Conservation (phyloP, 2,113 vertebrate genomes). For the Hiodon alosoides region DNA sequence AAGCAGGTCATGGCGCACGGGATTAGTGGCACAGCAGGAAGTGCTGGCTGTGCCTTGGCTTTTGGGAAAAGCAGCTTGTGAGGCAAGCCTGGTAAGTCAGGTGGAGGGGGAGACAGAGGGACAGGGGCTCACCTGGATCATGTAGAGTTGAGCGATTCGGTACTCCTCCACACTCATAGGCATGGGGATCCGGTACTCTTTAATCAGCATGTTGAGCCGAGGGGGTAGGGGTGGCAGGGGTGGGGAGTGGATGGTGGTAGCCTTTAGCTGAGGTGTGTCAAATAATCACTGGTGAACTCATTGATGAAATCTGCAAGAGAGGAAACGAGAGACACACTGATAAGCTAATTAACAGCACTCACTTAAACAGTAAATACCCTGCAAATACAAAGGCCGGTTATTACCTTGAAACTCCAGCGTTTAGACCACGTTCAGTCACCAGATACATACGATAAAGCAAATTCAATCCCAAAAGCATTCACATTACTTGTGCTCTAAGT, state of each 20-base stretch:
- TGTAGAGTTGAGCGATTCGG: slow-evolving; percentile 95
- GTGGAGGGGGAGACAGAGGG: neutral
- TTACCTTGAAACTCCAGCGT: no score
- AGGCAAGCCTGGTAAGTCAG: neutral
- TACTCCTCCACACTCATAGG: slow-evolving; percentile 97
- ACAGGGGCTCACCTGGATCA: slow-evolving; percentile 82
- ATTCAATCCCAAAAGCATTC: no score
- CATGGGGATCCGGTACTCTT: slow-evolving; percentile 94
- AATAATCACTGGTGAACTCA: slow-evolving; percentile 51
- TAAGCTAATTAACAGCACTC: neutral
- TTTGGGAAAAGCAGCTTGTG: no score
- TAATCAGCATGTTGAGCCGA: slow-evolving; percentile 88
- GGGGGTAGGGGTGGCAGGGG: slow-evolving; percentile 38
- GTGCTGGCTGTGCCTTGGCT: no score
- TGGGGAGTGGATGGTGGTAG: slow-evolving; percentile 46
- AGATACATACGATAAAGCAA: no score
- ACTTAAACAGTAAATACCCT: neutral
- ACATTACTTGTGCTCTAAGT: no score
- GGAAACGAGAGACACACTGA: slow-evolving; percentile 31
- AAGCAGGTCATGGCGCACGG: no score
- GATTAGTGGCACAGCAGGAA: no score
- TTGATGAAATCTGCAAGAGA: slow-evolving; percentile 51
- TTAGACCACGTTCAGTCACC: no score
- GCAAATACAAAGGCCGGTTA: no score
- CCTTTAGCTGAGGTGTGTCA: slow-evolving; percentile 53